Base-by-base conservation (phyloP, 2,888 invertebrate genomes). In the Phengaris arion region DNA sequence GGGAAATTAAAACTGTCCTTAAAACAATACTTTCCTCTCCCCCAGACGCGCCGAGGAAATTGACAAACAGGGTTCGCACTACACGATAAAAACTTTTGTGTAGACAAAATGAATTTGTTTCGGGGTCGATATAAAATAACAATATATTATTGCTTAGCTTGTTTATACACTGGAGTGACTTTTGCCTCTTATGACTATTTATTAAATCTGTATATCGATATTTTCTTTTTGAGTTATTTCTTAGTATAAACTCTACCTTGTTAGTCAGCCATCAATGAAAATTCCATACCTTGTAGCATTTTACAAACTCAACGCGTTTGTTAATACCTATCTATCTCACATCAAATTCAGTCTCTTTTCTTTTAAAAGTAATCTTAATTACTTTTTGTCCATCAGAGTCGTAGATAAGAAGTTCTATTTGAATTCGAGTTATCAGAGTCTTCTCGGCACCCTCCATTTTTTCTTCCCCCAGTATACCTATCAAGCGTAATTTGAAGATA, bases 1-100 rank as follows among this genome's bases (percentile, higher is more conserved):
- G 92, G 94, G 94, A 94, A 94, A 94, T 94, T 94, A 92, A 94
- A 94, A 92, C 88, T 91, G 91, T 91, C 92, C 91, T 91, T 91
- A 90, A 89, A 92, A 92, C 92, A 93, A 92, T 91, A 89, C 90
- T 87, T 90, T 87, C 86, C 87, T 86, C 22, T 15, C 46, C 35
- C 5, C 46, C 51, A 76, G 54, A 46, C 22, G 52, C 52, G 48
- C 68, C 68, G 68, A 76, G 77, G 75, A 77, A 77, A 74, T 52
- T 76, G 77, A 74, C 75, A 75, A 57, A 22, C 75, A n/a, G 75
- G 51, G 70, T 70, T 75, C 51, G 70, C 68, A 54, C 75, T 55
- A 69, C 54, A 54, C 55, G 75, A 70, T 70, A 46, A 70, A 48
- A 55, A 57, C 57, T 35, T 70, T 70, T 51, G 55, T 75, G 59